Conservation (phyloP, 2,797 vertebrate species). For the Leuciscus waleckii region DNA sequence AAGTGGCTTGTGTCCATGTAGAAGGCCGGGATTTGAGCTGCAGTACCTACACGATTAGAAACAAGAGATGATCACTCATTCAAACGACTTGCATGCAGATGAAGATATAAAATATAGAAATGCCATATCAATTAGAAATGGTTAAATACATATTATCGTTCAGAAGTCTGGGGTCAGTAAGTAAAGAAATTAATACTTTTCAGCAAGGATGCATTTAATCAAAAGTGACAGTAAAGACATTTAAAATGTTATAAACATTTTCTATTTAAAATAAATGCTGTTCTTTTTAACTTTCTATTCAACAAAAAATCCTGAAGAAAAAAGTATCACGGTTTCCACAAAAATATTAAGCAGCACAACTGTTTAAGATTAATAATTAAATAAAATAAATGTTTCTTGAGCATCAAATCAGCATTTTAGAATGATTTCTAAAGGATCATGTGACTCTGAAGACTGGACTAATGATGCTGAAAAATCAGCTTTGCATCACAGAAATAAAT, state of each 20-base stretch:
- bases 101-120: not conserved
- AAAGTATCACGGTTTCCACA: not conserved
- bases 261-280: not conserved
- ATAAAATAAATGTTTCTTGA: not conserved
- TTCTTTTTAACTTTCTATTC: not conserved
- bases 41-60: slow-evolving; percentile 72
- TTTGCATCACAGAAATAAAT: too few species aligned
- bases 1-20: slow-evolving; percentile 99
- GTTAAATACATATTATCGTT: not conserved
- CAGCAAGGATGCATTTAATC: not conserved
- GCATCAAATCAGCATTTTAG: not conserved
- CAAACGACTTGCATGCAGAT: not conserved
- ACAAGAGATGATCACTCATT: not conserved
- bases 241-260: not conserved
- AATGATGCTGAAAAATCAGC: too few species aligned
- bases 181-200: not conserved
- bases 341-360: not conserved
- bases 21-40: slow-evolving; percentile 96
- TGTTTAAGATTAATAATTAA: not conserved
- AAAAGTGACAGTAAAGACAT: not conserved
- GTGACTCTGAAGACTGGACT: too few species aligned
- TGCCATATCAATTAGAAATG: not conserved
- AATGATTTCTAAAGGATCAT: too few species aligned
- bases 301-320: not conserved
- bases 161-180: not conserved